Evolutionary conservation across 2,797 vertebrate species (phyloP), one percentile per base, ranked within the genome.

Genomic region (Poeciliopsis infans): DNA sequence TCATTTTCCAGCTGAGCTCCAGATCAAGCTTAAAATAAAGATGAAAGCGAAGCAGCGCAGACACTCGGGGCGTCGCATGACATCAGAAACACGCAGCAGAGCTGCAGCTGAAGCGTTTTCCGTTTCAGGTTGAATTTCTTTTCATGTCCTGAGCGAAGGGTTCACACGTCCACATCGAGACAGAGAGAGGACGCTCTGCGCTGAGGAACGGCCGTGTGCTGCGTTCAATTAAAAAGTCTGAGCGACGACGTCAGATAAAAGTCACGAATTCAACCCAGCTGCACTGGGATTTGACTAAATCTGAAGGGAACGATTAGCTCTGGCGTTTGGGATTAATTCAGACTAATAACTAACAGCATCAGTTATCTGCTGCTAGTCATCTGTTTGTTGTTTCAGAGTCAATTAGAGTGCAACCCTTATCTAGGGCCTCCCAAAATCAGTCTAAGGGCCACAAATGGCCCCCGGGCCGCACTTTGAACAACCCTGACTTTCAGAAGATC

Each of bases 1-100:
- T 86, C 2, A 11, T 81, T 57, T 70, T 88, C 80, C 79, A 73
- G 69, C 77, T 11, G 72, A 83, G 80, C 5, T 11, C 49, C 76
- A 86, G 85, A 79, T 69, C 3, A 28, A 82, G 79, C 84, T 81
- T 79, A 71, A 83, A 87, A 83, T 84, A 76, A 83, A 83, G 85
- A 83, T 81, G 86, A 88, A 84, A 78, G 72, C 43, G 59, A 28
- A 39, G 55, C 36, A 41, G 5, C 5, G 20, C 28, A 71, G 73
- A 72, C 46, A 8, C n/a, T 12, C 2, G 28, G 39, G 45, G 51
- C 4, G 46, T 74, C 73, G 16, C 74, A 66, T 72, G 78, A 59
- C 59, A 75, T 78, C 66, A 64, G 66, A 76, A 25, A 76, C 77
- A 59, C 66, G 59, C 71, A 80, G 59, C 71, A 80, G 79, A 68